phyloP scores from a whole-genome alignment of 2,888 invertebrate genomes.

The Amphipyra berbera region DNA sequence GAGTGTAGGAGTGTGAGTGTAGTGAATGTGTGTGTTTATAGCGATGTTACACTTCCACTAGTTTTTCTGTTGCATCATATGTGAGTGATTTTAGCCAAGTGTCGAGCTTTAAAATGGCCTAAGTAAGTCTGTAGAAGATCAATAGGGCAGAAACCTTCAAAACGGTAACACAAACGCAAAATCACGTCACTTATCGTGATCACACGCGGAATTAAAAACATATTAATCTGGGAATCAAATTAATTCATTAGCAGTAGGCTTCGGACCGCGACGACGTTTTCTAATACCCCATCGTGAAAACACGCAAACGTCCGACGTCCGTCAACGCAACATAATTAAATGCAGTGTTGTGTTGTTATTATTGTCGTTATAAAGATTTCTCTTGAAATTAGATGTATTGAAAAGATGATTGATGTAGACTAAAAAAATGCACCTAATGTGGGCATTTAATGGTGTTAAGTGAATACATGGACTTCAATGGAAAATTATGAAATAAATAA shows the following conservation, averaged over 20 bases:
- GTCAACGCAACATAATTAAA: conserved; percentile 24
- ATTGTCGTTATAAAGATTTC: background rate
- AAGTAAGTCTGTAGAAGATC: too few species aligned
- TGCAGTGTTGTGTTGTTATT: background rate
- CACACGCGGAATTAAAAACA: conserved; percentile 41
- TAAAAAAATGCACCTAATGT: too few species aligned
- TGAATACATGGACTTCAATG: too few species aligned
- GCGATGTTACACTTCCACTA: too few species aligned
- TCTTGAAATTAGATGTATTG: background rate
- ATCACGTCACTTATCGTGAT: conserved; percentile 35
- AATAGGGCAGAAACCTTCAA: background rate
- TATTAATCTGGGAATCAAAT: conserved; percentile 42
- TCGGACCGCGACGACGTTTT: conserved; percentile 45
- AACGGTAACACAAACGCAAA: conserved; percentile 6
- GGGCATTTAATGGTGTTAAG: too few species aligned
- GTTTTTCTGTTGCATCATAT: too few species aligned
- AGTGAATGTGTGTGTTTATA: too few species aligned
- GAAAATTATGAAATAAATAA: too few species aligned
- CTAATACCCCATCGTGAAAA: conserved; percentile 37
- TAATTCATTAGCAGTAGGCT: conserved; percentile 33
- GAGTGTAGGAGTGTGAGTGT: too few species aligned
- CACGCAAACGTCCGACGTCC: conserved; percentile 34
- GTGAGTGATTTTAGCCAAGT: too few species aligned
- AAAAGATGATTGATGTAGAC: background rate
- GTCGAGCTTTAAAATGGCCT: too few species aligned